phyloP scores from a whole-genome alignment of 2,113 vertebrate species.

The Scolopax mira region DNA sequence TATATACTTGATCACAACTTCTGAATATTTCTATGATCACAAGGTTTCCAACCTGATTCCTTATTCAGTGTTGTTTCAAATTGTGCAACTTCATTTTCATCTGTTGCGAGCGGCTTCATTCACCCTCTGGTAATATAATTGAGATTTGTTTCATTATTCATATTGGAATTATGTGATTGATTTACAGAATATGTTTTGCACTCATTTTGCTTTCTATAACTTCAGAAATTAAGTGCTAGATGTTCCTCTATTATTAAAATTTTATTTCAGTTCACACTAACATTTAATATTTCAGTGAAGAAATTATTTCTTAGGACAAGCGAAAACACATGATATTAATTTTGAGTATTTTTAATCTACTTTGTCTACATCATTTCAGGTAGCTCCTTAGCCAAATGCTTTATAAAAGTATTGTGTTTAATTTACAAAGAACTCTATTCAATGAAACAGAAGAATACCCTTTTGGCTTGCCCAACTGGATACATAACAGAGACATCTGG shows the following conservation, averaged over 20 bases:
- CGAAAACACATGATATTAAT: neutral
- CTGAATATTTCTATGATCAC: neutral
- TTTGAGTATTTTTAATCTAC: constrained; percentile 8
- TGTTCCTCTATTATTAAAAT: neutral
- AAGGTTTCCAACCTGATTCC: neutral
- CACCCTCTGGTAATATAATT: neutral
- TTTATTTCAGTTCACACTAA: neutral
- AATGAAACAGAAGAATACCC: constrained; percentile 51
- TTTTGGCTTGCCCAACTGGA: constrained; percentile 23
- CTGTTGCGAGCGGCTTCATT: neutral
- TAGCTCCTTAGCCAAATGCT: constrained; percentile 36
- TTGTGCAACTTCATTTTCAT: neutral
- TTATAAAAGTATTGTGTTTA: constrained; percentile 5
- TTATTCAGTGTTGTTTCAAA: neutral
- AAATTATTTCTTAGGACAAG: constrained; percentile 21
- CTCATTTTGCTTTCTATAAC: neutral
- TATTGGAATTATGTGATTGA: neutral
- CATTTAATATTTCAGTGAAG: neutral
- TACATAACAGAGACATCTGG: constrained; percentile 51
- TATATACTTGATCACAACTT: neutral
- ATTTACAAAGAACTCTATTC: constrained; percentile 41
- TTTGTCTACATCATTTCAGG: constrained; percentile 18
- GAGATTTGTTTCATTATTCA: neutral
- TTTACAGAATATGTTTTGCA: neutral
- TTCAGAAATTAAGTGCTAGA: neutral